Percentiles rank a stretch among this genome's conserved stretches.
Conservation (phyloP, 2,888 invertebrate genomes). For the Melipona beecheii region DNA sequence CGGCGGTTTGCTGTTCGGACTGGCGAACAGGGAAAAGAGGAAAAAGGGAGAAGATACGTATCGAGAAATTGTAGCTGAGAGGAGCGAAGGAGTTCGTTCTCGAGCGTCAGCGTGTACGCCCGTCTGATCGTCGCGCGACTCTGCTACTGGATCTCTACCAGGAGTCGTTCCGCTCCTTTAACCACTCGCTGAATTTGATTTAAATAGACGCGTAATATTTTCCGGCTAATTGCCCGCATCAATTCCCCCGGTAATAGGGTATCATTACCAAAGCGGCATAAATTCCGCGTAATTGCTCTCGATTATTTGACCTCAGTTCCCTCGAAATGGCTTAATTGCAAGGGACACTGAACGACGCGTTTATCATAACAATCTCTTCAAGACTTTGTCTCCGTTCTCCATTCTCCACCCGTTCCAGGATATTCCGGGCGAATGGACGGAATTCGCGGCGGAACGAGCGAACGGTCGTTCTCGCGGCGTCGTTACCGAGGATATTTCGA, state of each 20-base stretch:
- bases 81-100: background rate
- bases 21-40: background rate
- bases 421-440: background rate
- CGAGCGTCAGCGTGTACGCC: background rate
- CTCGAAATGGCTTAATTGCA: background rate
- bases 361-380: constrained; percentile 15
- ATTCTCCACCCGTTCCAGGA: background rate
- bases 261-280: background rate
- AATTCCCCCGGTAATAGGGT: background rate
- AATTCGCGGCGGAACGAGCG: background rate
- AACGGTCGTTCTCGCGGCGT: background rate
- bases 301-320: background rate
- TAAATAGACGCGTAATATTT: background rate
- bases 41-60: background rate
- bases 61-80: constrained; percentile 11
- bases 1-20: background rate
- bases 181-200: background rate
- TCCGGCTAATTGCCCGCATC: background rate
- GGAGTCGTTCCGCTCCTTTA: background rate
- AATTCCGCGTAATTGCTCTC: background rate
- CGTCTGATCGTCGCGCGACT: constrained; percentile 18
- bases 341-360: background rate
- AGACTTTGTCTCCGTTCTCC: background rate
- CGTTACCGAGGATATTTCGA: constrained; percentile 8
- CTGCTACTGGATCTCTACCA: constrained; percentile 4